phyloP scores from a whole-genome alignment of 1,140 invertebrate species.

The Neodiprion pinetum region DNA sequence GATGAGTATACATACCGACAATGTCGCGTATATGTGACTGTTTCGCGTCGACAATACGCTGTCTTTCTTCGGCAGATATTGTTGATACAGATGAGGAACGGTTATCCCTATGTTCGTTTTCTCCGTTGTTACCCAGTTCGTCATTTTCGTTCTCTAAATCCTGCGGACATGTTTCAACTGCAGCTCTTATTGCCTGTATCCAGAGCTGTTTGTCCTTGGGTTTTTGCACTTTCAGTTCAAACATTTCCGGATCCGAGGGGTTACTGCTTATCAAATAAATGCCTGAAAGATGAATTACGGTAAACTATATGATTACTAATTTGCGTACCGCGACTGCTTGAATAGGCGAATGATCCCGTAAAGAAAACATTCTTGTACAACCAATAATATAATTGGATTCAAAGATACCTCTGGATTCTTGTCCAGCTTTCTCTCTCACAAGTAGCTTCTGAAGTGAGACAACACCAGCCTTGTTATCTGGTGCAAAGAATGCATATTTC shows the following conservation, averaged over 20 bases:
- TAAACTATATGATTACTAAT: not conserved
- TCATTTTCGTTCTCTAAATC: constrained; percentile 69
- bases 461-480: constrained; percentile 91
- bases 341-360: too few species aligned
- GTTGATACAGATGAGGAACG: constrained; percentile 52
- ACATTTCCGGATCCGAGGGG: constrained; percentile 91
- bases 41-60: constrained; percentile 73
- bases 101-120: constrained; percentile 49
- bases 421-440: constrained; percentile 91
- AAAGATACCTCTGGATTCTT: constrained; percentile 76
- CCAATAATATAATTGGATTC: not conserved
- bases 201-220: constrained; percentile 88
- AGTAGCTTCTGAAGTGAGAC: constrained; percentile 89
- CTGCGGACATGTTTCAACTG: constrained; percentile 75
- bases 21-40: constrained; percentile 76
- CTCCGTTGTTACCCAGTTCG: constrained; percentile 63
- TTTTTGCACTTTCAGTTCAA: constrained; percentile 88
- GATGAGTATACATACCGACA: constrained; percentile 64
- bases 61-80: constrained; percentile 75
- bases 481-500: constrained; percentile 84
- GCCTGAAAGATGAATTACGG: not conserved
- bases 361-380: too few species aligned
- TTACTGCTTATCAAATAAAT: constrained; percentile 91
- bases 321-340: not conserved
- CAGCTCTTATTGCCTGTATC: constrained; percentile 82